A percentile compares a stretch with the other conserved stretches of the same genome.
Evolutionary conservation across 2,113 vertebrate genomes (phyloP).

Genomic region (Aphelocoma coerulescens): DNA sequence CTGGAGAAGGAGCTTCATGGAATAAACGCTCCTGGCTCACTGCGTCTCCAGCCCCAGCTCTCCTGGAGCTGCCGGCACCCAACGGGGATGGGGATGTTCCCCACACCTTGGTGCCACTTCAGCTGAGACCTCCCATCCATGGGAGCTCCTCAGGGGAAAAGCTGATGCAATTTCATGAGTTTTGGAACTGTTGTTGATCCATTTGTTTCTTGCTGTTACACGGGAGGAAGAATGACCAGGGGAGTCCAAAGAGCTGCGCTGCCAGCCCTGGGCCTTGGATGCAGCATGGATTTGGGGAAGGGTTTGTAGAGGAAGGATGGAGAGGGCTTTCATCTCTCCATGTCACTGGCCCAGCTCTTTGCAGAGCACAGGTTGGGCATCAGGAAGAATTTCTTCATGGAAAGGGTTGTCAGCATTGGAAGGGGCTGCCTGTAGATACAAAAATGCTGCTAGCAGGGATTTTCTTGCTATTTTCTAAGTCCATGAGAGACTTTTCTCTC

Average conservation of each 20-base stretch:
- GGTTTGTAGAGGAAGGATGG: not conserved
- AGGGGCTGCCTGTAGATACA: not conserved
- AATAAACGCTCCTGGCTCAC: not conserved
- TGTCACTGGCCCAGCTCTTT: not conserved
- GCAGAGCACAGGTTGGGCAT: accelerated
- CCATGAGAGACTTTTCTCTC: too few relatives aligned
- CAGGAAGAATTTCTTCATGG: not conserved
- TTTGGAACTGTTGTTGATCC: not conserved
- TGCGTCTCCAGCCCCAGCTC: not conserved
- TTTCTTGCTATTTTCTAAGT: too few relatives aligned
- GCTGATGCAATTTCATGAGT: not conserved
- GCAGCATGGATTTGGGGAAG: not conserved
- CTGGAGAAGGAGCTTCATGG: not conserved
- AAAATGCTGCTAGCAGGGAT: too few relatives aligned
- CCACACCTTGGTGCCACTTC: not conserved
- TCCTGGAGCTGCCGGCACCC: not conserved
- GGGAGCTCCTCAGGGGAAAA: not conserved
- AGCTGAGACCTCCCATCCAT: not conserved
- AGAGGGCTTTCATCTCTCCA: not conserved
- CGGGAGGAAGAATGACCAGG: accelerated
- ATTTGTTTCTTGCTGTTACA: accelerated
- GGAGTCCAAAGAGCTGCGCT: not conserved
- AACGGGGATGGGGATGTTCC: not conserved
- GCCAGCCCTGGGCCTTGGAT: not conserved
- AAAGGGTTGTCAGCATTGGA: not conserved